These are phyloP conservation scores for Lepisosteus oculatus DNA, from an alignment of 2,113 vertebrate species.

Conservation along the genomic window DNA sequence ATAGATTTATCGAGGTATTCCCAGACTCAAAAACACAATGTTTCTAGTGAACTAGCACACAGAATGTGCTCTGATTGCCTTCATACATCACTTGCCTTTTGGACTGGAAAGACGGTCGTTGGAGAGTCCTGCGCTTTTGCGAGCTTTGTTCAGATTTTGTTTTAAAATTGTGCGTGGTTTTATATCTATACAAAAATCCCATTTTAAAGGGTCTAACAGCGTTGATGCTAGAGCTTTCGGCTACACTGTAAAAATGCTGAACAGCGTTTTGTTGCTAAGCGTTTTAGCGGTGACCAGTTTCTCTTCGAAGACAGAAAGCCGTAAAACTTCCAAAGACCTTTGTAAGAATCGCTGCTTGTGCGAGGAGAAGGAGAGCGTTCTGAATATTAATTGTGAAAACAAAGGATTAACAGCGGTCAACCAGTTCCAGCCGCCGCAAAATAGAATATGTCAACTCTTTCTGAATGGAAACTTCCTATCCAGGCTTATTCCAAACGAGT, in stretches of 20 bases:
- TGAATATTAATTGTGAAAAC: constrained; percentile 96
- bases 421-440: constrained; percentile 84
- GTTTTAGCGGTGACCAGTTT: constrained; percentile 87
- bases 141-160: constrained; percentile 39
- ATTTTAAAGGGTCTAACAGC: constrained; percentile 30
- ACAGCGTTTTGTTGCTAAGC: constrained; percentile 87
- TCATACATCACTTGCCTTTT: constrained; percentile 23
- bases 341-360: constrained; percentile 92
- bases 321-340: constrained; percentile 96
- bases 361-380: constrained; percentile 90
- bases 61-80: constrained; percentile 36
- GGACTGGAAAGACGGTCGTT: constrained; percentile 51
- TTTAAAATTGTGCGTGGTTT: constrained; percentile 16
- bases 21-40: constrained; percentile 39
- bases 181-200: constrained; percentile 27
- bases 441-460: constrained; percentile 93
- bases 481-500: constrained; percentile 86
- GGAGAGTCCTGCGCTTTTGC: constrained; percentile 46
- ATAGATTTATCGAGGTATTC: constrained; percentile 35
- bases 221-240: constrained; percentile 58
- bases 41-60: constrained; percentile 39
- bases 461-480: constrained; percentile 93
- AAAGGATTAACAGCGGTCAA: constrained; percentile 92
- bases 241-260: constrained; percentile 87
- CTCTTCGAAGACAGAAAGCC: constrained; percentile 80